phyloP scores from a whole-genome alignment of 1,140 invertebrate genomes.

The Tetramorium simillimum region DNA sequence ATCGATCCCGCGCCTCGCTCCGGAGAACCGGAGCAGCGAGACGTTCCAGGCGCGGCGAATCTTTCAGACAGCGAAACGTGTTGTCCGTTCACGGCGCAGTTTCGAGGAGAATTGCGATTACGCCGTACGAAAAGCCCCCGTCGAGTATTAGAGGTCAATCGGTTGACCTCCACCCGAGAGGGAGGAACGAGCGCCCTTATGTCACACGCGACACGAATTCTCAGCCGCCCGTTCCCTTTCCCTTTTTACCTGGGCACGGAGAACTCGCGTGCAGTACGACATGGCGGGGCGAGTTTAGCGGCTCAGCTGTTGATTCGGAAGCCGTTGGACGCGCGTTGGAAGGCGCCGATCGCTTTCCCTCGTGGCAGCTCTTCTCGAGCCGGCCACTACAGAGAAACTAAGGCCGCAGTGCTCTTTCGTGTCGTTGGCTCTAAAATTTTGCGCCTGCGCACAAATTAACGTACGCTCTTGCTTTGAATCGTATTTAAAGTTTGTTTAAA shows the following conservation, averaged over 20 bases:
- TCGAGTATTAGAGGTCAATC: background rate
- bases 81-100: background rate
- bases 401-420: constrained; percentile 64
- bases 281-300: constrained; percentile 84
- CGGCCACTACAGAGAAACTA: constrained; percentile 84
- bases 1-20: background rate
- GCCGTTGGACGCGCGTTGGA: constrained; percentile 66
- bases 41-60: background rate
- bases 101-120: background rate
- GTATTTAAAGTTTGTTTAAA: background rate
- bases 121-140: too few relatives aligned
- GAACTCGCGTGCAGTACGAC: constrained; percentile 91
- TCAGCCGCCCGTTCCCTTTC: background rate
- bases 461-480: background rate
- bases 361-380: constrained; percentile 85
- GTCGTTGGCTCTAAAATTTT: constrained; percentile 71
- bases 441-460: constrained; percentile 74
- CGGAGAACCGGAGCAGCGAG: background rate
- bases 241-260: constrained; percentile 89
- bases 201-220: background rate
- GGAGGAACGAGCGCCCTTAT: background rate
- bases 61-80: background rate
- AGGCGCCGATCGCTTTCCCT: constrained; percentile 32
- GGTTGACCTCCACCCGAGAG: constrained; percentile 7
- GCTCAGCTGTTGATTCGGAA: constrained; percentile 55